Evolutionary conservation across 2,888 invertebrate species (phyloP), one percentile per base, ranked within the genome.

Genomic region (Orthonychiurus folsomi): DNA sequence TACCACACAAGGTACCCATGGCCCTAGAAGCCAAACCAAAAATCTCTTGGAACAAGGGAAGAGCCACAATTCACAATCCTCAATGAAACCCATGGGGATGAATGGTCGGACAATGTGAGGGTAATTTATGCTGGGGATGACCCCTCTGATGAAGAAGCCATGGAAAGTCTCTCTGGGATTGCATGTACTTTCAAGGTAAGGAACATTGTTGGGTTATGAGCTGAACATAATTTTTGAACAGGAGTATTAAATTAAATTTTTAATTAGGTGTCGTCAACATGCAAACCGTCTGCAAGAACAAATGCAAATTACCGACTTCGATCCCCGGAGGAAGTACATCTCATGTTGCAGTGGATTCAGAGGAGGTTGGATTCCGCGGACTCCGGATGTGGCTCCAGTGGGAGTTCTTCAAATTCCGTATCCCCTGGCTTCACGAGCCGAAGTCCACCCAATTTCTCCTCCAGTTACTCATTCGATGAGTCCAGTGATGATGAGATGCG

Each of bases 51-150:
- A 76, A 78, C 68, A 76, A 77, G 67, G 78, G 78, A 20, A 72
- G 78, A 53, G 79, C 78, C 56, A 76, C 77, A 2, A 76, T 78
- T 28, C 77, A 79, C 69, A 77, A n/a, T 79, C 60, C 72, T 79
- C 18, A 74, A 78, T n/a, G 76, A 77, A 1, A 76, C 76, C 55
- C 78, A 77, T 66, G 79, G 78, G 1, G 76, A 77, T 2, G 78
- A 79, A 63, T 79, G 79, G 78, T 75, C 76, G n/a, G 77, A 78
- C 59, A 73, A 78, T 21, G 77, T 78, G 3, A 71, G 76, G 9
- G 76, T 78, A 53, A 76, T 79, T 48, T 79, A 78, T 66, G 78
- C 77, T 21, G 79, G 79, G 2, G 78, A 78, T 68, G 78, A 78
- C 69, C 72, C 72, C 64, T 77, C 72, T 70, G 78, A 72, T 61